These are phyloP conservation scores for Aptenodytes patagonicus DNA, from an alignment of 2,113 vertebrate species.

Conservation along the genomic window DNA sequence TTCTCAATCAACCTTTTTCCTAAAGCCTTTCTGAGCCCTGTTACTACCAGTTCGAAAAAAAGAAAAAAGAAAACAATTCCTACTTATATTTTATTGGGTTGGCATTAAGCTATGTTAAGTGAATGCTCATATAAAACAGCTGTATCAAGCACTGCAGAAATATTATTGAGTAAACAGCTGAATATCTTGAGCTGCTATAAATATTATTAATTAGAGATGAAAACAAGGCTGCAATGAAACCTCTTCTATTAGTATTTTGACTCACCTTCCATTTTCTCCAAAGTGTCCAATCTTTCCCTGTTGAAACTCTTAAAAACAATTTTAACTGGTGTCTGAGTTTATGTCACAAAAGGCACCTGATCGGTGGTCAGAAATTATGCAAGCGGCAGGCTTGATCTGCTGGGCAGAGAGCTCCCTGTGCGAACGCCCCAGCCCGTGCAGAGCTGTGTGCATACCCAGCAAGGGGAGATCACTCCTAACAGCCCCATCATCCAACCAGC, in stretches of 20 bases:
- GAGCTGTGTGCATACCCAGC: background rate
- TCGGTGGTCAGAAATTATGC: background rate
- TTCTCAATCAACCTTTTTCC: background rate
- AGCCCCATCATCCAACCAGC: background rate
- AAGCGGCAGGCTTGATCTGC: background rate
- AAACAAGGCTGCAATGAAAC: slow-evolving; percentile 43
- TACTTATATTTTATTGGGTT: background rate
- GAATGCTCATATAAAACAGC: background rate
- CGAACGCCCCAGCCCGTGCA: accelerated
- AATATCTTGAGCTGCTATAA: slow-evolving; percentile 5
- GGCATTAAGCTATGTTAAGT: background rate
- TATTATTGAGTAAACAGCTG: slow-evolving; percentile 36
- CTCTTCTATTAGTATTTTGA: slow-evolving; percentile 54
- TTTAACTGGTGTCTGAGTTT: slow-evolving; percentile 7
- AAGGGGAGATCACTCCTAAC: background rate
- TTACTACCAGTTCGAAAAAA: background rate
- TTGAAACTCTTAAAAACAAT: background rate
- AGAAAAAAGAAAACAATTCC: background rate
- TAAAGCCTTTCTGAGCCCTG: background rate
- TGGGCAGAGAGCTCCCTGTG: background rate
- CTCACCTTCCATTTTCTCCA: slow-evolving; percentile 20
- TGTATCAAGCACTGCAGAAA: slow-evolving; percentile 12
- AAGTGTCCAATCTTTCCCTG: background rate
- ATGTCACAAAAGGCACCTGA: background rate
- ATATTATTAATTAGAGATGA: slow-evolving; percentile 62